Evolutionary conservation across 2,113 vertebrate genomes (phyloP), one percentile per base, ranked within the genome.

Genomic region (Potamarius usumacintae): DNA sequence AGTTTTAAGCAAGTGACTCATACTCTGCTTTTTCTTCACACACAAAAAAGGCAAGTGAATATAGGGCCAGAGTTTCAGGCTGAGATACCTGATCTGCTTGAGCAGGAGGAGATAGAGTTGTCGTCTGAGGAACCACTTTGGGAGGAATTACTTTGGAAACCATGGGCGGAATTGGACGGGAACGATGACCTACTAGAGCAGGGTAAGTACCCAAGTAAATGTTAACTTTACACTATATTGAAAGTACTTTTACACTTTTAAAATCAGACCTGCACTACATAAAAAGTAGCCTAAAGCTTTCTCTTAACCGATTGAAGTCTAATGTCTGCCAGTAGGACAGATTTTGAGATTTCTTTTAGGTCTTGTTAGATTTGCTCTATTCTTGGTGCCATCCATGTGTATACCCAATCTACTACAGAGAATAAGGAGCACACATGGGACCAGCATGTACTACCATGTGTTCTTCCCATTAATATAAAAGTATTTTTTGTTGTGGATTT

Each of bases 61-160:
- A 85, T 96, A 48, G 95, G 96, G 8, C 86, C 83, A 10, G 91
- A 92, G 30, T 96, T 95, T 91, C 96, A 96, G 88, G 95, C 94
- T 1, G 89, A 93, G 55, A 79, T 96, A 74, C 95, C 95, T 34
- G 88, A 90, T 0, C 48, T 91, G 5, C 34, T 11, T 12, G 50
- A 79, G 10, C n/a, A 11, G 1, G 20, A 86, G 4, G 57, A 53
- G 11, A 63, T 81, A 30, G 83, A 1, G 9, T 6, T n/a, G 7
- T 48, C 57, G 86, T 10, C 88, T n/a, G 86, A 92, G 18, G 90
- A 93, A 30, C 89, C 82, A 0, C 85, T 86, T 0, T 17, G 17
- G 52, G 96, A 95, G 8, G 88, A 94, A 86, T 80, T 95, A 65
- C 92, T 96, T 15, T 96, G 96, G 96, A 95, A 93, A 92, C 95